Evolutionary conservation across 2,797 vertebrate species (phyloP).

Genomic region (Otolemur crassicaudatus): DNA sequence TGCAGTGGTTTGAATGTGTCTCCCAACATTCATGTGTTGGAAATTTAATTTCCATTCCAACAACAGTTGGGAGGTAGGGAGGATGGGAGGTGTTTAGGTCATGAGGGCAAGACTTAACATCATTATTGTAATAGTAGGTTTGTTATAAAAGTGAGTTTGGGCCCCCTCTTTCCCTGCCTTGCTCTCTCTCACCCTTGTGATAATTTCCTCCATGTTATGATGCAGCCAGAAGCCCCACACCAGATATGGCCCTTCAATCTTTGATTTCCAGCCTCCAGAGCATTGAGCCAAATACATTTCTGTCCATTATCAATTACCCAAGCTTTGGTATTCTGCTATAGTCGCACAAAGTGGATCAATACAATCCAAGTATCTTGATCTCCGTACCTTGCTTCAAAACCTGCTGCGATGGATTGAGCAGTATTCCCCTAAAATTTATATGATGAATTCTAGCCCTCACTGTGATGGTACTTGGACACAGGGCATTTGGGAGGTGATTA

Average conservation of each 20-base stretch:
- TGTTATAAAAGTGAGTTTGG: neutral
- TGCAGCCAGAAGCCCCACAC: neutral
- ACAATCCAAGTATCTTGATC: neutral
- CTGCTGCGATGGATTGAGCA: neutral
- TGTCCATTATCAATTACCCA: neutral
- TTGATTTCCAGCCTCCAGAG: neutral
- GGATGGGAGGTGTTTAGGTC: neutral
- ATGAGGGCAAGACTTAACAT: neutral
- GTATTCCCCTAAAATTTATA: neutral
- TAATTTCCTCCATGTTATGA: neutral
- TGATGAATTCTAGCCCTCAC: neutral
- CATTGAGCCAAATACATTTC: neutral
- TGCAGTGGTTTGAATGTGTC: neutral
- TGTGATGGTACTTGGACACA: neutral
- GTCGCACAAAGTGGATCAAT: neutral
- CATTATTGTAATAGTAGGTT: neutral
- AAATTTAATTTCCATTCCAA: neutral
- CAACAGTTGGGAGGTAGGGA: neutral
- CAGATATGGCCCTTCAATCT: neutral
- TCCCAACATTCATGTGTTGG: neutral
- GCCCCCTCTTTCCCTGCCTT: neutral
- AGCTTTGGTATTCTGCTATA: neutral
- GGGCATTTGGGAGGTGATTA: neutral
- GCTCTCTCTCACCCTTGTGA: neutral
- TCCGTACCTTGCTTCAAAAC: neutral